These are phyloP conservation scores for Myzus persicae DNA, from an alignment of 1,140 invertebrate genomes.

Conservation along the genomic window DNA sequence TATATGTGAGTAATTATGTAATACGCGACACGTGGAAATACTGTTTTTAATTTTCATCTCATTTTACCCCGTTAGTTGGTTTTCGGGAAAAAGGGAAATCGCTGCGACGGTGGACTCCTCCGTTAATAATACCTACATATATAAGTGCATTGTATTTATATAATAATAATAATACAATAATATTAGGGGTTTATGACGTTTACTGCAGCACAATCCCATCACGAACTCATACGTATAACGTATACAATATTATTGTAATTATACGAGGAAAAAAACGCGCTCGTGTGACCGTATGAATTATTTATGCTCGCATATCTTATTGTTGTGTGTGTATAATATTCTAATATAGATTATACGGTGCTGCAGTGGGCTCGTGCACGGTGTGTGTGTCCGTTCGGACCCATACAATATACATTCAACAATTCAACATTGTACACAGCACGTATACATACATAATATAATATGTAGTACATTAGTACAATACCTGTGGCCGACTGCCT, in stretches of 20 bases:
- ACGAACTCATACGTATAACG: background rate
- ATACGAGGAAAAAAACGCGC: background rate
- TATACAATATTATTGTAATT: background rate
- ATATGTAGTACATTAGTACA: slow-evolving; percentile 18
- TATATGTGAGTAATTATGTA: too few species aligned
- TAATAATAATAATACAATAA: background rate
- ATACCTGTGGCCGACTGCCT: background rate
- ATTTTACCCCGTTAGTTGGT: too few species aligned
- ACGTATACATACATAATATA: background rate
- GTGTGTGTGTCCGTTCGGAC: background rate
- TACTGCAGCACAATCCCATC: background rate
- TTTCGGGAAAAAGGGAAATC: too few species aligned
- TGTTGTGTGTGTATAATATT: background rate
- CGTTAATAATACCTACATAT: too few species aligned
- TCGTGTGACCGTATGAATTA: slow-evolving; percentile 32
- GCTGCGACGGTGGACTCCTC: too few species aligned
- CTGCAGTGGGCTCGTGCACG: background rate
- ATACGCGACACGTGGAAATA: too few species aligned
- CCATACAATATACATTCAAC: too few species aligned
- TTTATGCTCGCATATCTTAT: slow-evolving; percentile 2
- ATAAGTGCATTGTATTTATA: too few species aligned
- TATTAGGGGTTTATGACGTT: background rate
- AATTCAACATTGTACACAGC: too few species aligned
- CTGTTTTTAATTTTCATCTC: too few species aligned
- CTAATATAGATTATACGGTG: slow-evolving; percentile 6